phyloP scores from a whole-genome alignment of 2,888 invertebrate species.

The Phytoseiulus persimilis region DNA sequence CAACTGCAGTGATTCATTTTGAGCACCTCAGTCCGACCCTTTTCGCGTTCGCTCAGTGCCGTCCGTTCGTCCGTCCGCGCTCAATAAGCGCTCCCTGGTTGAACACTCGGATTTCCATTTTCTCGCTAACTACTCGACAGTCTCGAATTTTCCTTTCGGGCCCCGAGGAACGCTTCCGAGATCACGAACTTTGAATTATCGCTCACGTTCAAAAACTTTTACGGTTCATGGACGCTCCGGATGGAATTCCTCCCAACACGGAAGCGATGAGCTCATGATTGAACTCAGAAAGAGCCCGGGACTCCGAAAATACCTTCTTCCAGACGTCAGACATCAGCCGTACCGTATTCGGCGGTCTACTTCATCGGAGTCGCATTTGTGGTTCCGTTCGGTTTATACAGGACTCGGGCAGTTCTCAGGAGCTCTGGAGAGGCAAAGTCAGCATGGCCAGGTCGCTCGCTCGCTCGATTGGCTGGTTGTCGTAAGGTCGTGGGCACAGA shows the following conservation, averaged over 20 bases:
- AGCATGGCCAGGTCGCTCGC: neutral
- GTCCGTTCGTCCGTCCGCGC: too few species aligned
- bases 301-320: neutral
- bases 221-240: too few species aligned
- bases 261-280: too few species aligned
- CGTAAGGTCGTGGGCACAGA: neutral
- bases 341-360: neutral
- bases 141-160: too few species aligned
- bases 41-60: neutral
- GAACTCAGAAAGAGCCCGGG: neutral
- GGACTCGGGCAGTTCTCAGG: neutral
- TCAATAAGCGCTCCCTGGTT: too few species aligned
- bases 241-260: too few species aligned
- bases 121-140: too few species aligned
- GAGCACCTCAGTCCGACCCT: neutral
- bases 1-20: neutral
- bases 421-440: neutral
- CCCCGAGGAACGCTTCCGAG: too few species aligned
- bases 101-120: too few species aligned
- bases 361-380: neutral
- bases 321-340: neutral
- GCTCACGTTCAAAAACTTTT: too few species aligned
- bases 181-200: too few species aligned
- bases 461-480: neutral
- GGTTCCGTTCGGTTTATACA: slow-evolving; percentile 5